Base-by-base conservation (phyloP, 2,888 invertebrate species). In the Diabrotica balteata region DNA sequence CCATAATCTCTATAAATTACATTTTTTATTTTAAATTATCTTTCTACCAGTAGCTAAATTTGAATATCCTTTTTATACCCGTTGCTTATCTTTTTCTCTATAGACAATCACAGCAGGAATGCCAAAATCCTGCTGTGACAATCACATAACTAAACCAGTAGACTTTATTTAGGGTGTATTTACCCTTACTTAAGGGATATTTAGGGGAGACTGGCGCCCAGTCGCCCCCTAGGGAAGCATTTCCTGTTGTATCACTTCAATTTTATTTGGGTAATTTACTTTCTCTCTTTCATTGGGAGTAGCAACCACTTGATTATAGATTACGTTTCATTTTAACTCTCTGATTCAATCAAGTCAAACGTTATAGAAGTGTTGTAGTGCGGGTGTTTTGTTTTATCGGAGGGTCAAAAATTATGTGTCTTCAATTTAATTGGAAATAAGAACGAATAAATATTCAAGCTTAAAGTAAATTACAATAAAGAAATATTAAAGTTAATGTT, bases 191-290 rank as follows among this genome's bases (percentile, higher is more conserved):
- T 72, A 66, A 64, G 69, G 70, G 69, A 61, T 57, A 17, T 57
- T 57, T 45, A 45, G 17, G 55, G 55, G 55, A 57, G 22, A 60
- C 11, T 49, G 66, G 59, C 47, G 58, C 54, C 66, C 69, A 53
- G 54, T 32, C 17, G 43, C 49, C 22, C 52, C 55, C 63, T 68
- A 58, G 80, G 79, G 79, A 79, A 72, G 68, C 74, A 74, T 77
- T 77, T 77, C 76, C 77, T 78, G 72, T 74, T 72, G 75, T 77
- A 78, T 79, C 78, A 77, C 77, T 77, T 75, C 74, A 76, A 76
- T 77, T 79, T 79, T 78, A 79, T 78, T 80, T 76, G 77, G 79
- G 75, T 75, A 79, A 80, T 79, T 79, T 78, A 78, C 71, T 69
- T 64, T 70, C 68, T 67, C 70, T 66, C 70, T 70, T 54, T 57